Base-by-base conservation (phyloP, 2,113 vertebrate species). In the Salminus brasiliensis region DNA sequence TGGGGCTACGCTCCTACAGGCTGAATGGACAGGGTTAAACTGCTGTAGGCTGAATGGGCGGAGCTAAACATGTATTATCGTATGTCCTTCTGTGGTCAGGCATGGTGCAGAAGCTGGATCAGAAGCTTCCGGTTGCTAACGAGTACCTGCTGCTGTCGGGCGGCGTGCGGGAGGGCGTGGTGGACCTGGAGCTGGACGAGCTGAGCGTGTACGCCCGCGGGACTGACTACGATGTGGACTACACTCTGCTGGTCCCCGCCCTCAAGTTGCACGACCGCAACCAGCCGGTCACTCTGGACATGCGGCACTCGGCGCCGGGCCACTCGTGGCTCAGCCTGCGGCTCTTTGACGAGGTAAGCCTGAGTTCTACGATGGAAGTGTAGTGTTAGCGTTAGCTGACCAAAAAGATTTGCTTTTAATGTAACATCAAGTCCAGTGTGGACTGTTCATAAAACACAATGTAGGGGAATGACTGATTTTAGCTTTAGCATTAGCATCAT, bases 41-140 rank as follows among this genome's bases (percentile, higher is more conserved):
- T n/a, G n/a, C n/a, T n/a, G n/a, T n/a, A n/a, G n/a, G n/a, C n/a
- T n/a, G n/a, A n/a, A n/a, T n/a, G n/a, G n/a, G n/a, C n/a, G n/a
- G n/a, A n/a, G n/a, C 39, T 41, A 41, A 41, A n/a, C n/a, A n/a
- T 30, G 27, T 60, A 11, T 18, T 9, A 34, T n/a, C 12, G 18
- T 29, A 4, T 30, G 62, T 36, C 23, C 18, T 66, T 12, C 47
- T 73, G 16, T 68, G 72, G 73, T 86, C 90, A 99, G 97, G 97
- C 60, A 98, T 99, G 97, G 97, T 99, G 29, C 97, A 99, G 88
- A 99, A 99, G 87, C 85, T 99, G 85, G 97, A 99, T 92, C 96
- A 98, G 89, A 99, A 99, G 89, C 95, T 99, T 7, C 97, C 97
- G 0, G 97, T 99, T 65, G 97, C 97, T 72, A 99, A 99, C 0